Evolutionary conservation across 2,888 invertebrate species (phyloP).

Genomic region (Chrysotoxum bicinctum): DNA sequence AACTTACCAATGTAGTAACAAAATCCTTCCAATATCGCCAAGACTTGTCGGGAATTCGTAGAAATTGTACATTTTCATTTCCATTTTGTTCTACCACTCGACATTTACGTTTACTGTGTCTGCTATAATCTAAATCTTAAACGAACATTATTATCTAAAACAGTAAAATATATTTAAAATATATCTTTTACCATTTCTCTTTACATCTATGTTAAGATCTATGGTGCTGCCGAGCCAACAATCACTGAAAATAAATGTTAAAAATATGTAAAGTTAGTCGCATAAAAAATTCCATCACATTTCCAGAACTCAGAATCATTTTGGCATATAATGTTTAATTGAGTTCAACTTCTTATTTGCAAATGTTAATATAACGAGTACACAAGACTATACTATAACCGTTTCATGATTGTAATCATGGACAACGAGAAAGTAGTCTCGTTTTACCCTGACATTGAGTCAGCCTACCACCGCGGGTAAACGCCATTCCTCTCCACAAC

Average conservation of each 20-base stretch:
- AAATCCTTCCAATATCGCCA: slow-evolving; percentile 90
- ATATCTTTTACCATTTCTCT: slow-evolving; percentile 67
- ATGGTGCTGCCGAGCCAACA: slow-evolving; percentile 79
- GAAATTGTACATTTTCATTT: slow-evolving; percentile 78
- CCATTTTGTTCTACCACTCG: slow-evolving; percentile 80
- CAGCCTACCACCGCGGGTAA: too few relatives aligned
- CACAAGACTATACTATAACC: too few relatives aligned
- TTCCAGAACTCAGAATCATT: too few relatives aligned
- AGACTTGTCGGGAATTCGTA: slow-evolving; percentile 84
- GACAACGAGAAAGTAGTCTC: too few relatives aligned
- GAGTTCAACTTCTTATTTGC: too few relatives aligned
- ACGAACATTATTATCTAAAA: background rate
- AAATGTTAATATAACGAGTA: too few relatives aligned
- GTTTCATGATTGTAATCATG: too few relatives aligned
- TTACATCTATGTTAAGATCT: slow-evolving; percentile 76
- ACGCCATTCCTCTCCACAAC: too few relatives aligned
- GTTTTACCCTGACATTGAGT: too few relatives aligned
- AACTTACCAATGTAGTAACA: slow-evolving; percentile 93
- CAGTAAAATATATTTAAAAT: background rate
- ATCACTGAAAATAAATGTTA: slow-evolving; percentile 74
- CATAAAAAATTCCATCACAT: too few relatives aligned
- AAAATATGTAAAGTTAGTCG: background rate
- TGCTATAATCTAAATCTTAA: slow-evolving; percentile 48
- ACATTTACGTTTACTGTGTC: slow-evolving; percentile 67
- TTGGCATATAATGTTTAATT: too few relatives aligned